Evolutionary conservation across 2,113 vertebrate species (phyloP).

Genomic region (Clarias macrocephalus): DNA sequence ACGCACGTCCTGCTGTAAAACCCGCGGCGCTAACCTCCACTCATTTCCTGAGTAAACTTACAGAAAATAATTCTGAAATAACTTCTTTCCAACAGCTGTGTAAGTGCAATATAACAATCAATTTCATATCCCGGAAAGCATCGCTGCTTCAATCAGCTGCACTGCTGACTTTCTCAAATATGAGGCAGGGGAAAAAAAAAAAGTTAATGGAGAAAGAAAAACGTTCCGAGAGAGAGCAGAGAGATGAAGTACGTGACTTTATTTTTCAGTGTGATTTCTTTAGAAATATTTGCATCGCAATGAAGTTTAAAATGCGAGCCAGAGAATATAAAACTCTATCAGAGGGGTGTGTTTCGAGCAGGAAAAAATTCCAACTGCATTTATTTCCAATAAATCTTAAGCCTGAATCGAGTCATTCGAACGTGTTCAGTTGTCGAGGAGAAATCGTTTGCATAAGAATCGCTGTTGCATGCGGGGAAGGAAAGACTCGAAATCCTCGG

Average conservation of each 20-base stretch:
- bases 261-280: not conserved
- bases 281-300: not conserved
- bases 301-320: not conserved
- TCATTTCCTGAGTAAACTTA: not conserved
- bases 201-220: constrained; percentile 9
- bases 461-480: not conserved
- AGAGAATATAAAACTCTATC: not conserved
- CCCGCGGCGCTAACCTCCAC: no score
- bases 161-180: constrained; percentile 19
- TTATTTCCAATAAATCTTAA: not conserved
- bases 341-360: not conserved
- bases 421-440: not conserved
- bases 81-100: not conserved
- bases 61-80: not conserved
- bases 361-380: not conserved
- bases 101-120: constrained; percentile 10
- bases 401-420: not conserved
- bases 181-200: not conserved
- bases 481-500: not conserved
- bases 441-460: not conserved
- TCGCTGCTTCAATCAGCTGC: constrained; percentile 23
- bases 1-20: not conserved
- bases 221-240: not conserved
- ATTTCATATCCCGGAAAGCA: not conserved
- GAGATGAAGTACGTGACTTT: not conserved